Evolutionary conservation across 1,140 invertebrate genomes (phyloP), one percentile per base, ranked within the genome.

Genomic region (Eufriesea mexicana): DNA sequence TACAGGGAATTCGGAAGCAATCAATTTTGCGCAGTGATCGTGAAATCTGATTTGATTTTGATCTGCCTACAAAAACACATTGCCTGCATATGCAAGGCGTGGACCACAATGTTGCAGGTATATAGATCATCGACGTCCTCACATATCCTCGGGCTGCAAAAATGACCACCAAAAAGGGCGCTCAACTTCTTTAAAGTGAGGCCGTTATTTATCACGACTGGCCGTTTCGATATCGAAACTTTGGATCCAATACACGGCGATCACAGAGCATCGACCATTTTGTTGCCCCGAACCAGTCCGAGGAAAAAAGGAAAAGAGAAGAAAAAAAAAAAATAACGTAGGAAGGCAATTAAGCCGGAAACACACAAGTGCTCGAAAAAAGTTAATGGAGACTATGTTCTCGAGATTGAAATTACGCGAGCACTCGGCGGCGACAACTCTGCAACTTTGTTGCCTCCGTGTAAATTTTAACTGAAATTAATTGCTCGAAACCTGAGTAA

Each of bases 41-140:
- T 20, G 23, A 59, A 59, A 47, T 75, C 55, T 14, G 14, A 45
- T 61, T 47, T 25, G 59, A 51, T 64, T 64, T 51, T 64, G 66
- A 68, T 55, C 76, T 23, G 18, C 20, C 25, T 18, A 14, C n/a
- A 45, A 47, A 78, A 57, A n/a, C 25, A n/a, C 18, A 66, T 54
- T 68, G n/a, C 10, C 12, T 20, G 35, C 25, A 23, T 57, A 45
- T n/a, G 51, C 16, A 23, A 55, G 49, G 23, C 10, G 18, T n/a
- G 64, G 64, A 16, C 18, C 66, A 57, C 77, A 71, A 71, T 79
- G 67, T 71, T 71, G 54, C 67, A 35, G 77, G 68, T 35, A 35
- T 61, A n/a, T 71, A 79, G 67, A 71, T 79, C 77, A 79, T 57
- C 54, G 16, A 64, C 62, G 16, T 54, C 61, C 49, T 9, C 20